Evolutionary conservation across 2,888 invertebrate species (phyloP).

Genomic region (Andrena praecox): DNA sequence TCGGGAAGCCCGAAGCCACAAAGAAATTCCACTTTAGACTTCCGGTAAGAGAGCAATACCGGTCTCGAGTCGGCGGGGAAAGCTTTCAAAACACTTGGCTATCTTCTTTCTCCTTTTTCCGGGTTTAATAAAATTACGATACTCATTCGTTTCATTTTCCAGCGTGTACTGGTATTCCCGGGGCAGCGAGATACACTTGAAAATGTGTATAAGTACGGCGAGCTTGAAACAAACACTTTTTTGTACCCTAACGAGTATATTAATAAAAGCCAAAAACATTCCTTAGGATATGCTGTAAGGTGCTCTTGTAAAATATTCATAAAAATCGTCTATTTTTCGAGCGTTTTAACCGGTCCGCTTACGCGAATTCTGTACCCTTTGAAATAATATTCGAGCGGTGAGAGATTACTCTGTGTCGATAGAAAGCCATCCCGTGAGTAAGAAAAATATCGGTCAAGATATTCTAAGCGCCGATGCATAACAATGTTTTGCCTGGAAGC

Average conservation of each 20-base stretch:
- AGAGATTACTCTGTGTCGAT: neutral
- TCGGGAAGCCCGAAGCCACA: constrained; percentile 13
- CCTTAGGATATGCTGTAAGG: too few species aligned
- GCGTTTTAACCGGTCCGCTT: too few species aligned
- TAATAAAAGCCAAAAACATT: too few species aligned
- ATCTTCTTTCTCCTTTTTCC: constrained; percentile 58
- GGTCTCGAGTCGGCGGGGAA: constrained; percentile 46
- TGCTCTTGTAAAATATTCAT: neutral
- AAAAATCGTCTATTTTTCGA: too few species aligned
- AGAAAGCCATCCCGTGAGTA: constrained; percentile 33
- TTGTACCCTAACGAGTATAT: neutral
- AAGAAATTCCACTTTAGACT: constrained; percentile 49
- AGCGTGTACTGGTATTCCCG: neutral
- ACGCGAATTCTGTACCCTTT: constrained; percentile 23
- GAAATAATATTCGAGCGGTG: constrained; percentile 32
- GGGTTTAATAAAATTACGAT: constrained; percentile 48
- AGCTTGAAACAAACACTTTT: too few species aligned
- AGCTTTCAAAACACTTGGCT: constrained; percentile 54
- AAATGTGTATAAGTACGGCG: neutral
- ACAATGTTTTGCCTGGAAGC: constrained; percentile 23
- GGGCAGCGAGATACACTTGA: neutral
- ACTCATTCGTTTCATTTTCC: constrained; percentile 36
- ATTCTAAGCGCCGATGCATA: constrained; percentile 47
- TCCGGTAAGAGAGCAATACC: constrained; percentile 54
- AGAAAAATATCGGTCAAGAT: constrained; percentile 41